Evolutionary conservation across 2,113 vertebrate species (phyloP), one percentile per base, ranked within the genome.

Genomic region (Hiodon tergisus): DNA sequence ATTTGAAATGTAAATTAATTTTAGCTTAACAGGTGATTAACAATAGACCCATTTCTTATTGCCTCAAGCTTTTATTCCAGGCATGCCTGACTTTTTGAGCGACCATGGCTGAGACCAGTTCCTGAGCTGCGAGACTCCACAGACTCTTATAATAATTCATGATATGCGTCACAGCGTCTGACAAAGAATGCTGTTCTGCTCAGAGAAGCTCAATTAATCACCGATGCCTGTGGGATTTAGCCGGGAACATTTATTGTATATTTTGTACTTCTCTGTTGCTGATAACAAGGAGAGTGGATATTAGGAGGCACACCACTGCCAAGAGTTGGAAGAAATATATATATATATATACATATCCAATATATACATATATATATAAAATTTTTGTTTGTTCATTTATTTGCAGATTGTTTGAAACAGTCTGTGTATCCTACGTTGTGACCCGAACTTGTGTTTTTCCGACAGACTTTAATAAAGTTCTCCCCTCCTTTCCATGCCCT

Each of bases 91-190:
- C 67, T 7, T 11, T 11, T 5, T 46, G 63, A 47, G 9, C 14
- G 6, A 53, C 4, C 13, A 7, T 51, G 31, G 51, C 50, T 65
- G 54, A 67, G 65, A 59, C 62, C 61, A 74, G 72, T 79, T 58
- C 73, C 10, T 46, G 61, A 78, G 63, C 63, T 46, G 17, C 6
- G 58, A 71, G 69, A 66, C 69, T 69, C 61, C 63, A 46, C 14
- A 75, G 77, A 81, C n/a, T 31, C 31, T 31, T 31, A 83, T 81
- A 69, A 80, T 80, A 77, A 81, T 80, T 77, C 81, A 80, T 80
- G 78, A 71, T 10, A 47, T 46, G 76, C 76, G 79, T 79, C 67
- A 57, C 72, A 65, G 68, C 31, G 62, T 73, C 80, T 61, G 61
- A 69, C 74, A 72, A 16, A 17, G 80, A 58, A 63, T 69, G 58